Conservation (phyloP, 64 coral and sea anemone species). For the Pocillopora verrucosa region DNA sequence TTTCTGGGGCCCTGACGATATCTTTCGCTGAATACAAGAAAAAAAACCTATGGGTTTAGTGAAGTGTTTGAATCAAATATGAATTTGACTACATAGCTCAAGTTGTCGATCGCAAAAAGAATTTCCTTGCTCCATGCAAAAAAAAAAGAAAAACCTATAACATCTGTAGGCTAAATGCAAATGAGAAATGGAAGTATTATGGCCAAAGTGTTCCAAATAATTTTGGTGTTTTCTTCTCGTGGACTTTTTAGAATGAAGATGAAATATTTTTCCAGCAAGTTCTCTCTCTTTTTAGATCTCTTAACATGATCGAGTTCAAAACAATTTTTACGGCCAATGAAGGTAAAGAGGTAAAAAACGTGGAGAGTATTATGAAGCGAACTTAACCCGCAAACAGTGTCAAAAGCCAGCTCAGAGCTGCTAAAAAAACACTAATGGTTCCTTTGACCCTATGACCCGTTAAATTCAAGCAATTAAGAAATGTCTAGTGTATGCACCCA, state of each 20-base stretch:
- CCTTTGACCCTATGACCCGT: not conserved
- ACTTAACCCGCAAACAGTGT: not conserved
- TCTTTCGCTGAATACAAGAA: conserved; percentile 25
- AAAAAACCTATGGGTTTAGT: conserved; percentile 49
- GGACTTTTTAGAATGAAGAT: not conserved
- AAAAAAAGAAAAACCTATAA: not conserved
- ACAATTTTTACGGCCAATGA: conserved; percentile 3
- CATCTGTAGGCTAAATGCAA: conserved; percentile 16
- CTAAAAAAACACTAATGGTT: not conserved
- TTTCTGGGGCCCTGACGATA: conserved; percentile 12
- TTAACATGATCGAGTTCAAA: conserved; percentile 55
- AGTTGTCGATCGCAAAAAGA: not conserved
- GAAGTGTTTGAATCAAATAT: conserved; percentile 38
- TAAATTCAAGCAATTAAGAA: not conserved
- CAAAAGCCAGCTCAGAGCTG: conserved; percentile 28
- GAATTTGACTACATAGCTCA: conserved; percentile 25
- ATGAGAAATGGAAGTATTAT: conserved; percentile 21
- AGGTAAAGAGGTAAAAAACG: conserved; percentile 36
- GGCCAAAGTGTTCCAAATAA: not conserved
- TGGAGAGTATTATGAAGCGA: not conserved
- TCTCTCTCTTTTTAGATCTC: conserved; percentile 3
- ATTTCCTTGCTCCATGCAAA: conserved; percentile 27
- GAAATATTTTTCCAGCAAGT: not conserved
- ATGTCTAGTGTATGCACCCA: conserved; percentile 5
- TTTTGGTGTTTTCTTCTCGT: conserved; percentile 1